phyloP scores from a whole-genome alignment of 2,797 vertebrate genomes.

The Choloepus didactylus region DNA sequence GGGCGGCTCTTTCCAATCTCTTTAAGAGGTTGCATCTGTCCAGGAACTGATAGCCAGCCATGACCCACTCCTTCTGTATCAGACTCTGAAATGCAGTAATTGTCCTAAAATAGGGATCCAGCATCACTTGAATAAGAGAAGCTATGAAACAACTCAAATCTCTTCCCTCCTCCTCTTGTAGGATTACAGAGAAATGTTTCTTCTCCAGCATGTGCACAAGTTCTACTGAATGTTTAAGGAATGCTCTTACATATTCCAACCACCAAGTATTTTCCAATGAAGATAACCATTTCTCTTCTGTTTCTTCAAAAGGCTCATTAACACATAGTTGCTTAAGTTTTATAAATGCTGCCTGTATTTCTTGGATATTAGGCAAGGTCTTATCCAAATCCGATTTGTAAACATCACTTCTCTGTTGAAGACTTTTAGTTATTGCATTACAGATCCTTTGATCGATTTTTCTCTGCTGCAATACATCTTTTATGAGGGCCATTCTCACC shows the following conservation, averaged over 20 bases:
- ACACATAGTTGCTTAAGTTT: constrained; percentile 96
- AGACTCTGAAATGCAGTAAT: constrained; percentile 96
- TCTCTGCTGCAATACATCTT: constrained; percentile 92
- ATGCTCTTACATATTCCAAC: constrained; percentile 95
- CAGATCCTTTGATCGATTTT: constrained; percentile 95
- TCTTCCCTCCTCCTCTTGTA: constrained; percentile 97
- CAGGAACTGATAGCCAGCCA: constrained; percentile 96
- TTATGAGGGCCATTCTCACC: constrained; percentile 94
- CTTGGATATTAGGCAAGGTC: constrained; percentile 94
- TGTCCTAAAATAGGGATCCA: constrained; percentile 96
- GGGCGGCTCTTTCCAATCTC: constrained; percentile 95
- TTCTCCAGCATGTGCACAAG: constrained; percentile 94
- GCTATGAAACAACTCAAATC: constrained; percentile 96
- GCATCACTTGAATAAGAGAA: constrained; percentile 96
- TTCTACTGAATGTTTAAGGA: constrained; percentile 95
- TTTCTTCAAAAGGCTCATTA: constrained; percentile 97
- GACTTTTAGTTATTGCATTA: constrained; percentile 95
- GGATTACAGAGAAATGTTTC: constrained; percentile 93
- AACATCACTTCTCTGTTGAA: constrained; percentile 94
- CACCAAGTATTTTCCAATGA: constrained; percentile 95
- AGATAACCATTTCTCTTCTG: constrained; percentile 96
- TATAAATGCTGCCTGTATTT: constrained; percentile 93
- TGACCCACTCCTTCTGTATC: constrained; percentile 99
- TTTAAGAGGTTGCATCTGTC: constrained; percentile 98
- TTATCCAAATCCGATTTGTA: constrained; percentile 94